Base-by-base conservation (phyloP, 2,888 invertebrate species). In the Baccha elongata region DNA sequence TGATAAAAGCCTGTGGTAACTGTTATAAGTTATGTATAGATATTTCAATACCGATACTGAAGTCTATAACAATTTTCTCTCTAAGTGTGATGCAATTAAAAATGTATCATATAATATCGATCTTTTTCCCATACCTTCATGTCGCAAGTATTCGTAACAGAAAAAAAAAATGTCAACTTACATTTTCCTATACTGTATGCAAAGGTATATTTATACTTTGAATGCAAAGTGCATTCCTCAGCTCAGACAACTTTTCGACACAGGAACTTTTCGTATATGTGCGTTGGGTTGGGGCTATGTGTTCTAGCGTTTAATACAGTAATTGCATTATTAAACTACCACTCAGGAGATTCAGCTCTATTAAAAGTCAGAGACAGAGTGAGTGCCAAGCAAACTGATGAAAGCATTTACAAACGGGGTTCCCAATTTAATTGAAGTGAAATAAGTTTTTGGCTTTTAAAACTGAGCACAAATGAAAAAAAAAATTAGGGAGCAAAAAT, bases 261-360 rank as follows among this genome's bases (percentile, higher is more conserved):
- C 42, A 40, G 60, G 29, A 21, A 4, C 32, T 19, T 26, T 19
- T 26, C 4, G 1, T 7, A 23, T 58, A 50, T 62, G 26, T 73
- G 64, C 35, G 32, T 55, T 44, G 40, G 21, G 32, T 55, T 44
- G 40, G 21, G 21, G 40, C 13, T 40, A 26, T 15, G n/a, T 42
- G 42, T 68, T 53, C 17, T 55, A 65, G 52, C 73, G 67, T 60
- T 74, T 74, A 62, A 67, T 73, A 72, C 50, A 50, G 48, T 74
- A 64, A 80, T 74, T 80, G 68, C 69, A 80, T 80, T 80, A 80
- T 80, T 80, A 64, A 80, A 69, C 68, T 74, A 55, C 68, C 79
- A 74, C 74, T 74, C 64, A n/a, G n/a, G n/a, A n/a, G n/a, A n/a
- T n/a, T n/a, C n/a, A 74, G 21, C 3, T 15, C 62, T 69, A 55